phyloP scores from a whole-genome alignment of 2,113 vertebrate species.

The Todiramphus saurophagus region DNA sequence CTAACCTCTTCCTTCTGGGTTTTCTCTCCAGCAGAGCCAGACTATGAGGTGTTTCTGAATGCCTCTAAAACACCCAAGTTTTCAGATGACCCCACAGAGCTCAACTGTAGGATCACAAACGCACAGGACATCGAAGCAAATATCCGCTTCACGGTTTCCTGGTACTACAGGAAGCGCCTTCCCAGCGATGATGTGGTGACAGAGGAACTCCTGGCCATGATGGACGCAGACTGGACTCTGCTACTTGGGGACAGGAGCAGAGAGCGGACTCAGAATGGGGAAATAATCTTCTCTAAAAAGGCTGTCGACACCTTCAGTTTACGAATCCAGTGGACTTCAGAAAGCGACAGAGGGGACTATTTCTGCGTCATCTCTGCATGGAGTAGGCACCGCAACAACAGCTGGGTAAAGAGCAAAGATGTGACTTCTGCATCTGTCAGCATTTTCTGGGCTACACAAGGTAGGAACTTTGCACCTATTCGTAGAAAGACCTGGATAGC shows the following conservation, averaged over 20 bases:
- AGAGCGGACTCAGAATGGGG: constrained; percentile 77
- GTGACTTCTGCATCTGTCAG: constrained; percentile 72
- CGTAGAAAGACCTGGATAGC: neutral
- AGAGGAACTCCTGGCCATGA: constrained; percentile 73
- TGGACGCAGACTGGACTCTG: constrained; percentile 85
- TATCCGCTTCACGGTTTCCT: constrained; percentile 79
- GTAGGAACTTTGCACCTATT: constrained; percentile 67
- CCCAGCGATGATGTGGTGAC: neutral
- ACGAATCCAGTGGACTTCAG: constrained; percentile 84
- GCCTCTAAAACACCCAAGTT: constrained; percentile 75
- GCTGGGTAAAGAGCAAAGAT: constrained; percentile 79
- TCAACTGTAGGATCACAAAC: constrained; percentile 82
- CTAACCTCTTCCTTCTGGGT: neutral
- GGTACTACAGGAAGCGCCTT: constrained; percentile 78
- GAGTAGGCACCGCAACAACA: constrained; percentile 75
- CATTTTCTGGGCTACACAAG: constrained; percentile 83
- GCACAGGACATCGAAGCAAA: constrained; percentile 44
- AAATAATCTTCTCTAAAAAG: constrained; percentile 79
- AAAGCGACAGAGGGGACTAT: constrained; percentile 86
- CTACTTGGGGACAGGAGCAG: constrained; percentile 70
- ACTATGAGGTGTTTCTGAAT: constrained; percentile 79
- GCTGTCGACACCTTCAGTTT: constrained; percentile 82
- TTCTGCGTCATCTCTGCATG: constrained; percentile 83
- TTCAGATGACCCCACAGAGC: constrained; percentile 84
- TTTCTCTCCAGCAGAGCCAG: constrained; percentile 74